Conservation (phyloP, 1,140 invertebrate genomes). For the Drosophila sp. region DNA sequence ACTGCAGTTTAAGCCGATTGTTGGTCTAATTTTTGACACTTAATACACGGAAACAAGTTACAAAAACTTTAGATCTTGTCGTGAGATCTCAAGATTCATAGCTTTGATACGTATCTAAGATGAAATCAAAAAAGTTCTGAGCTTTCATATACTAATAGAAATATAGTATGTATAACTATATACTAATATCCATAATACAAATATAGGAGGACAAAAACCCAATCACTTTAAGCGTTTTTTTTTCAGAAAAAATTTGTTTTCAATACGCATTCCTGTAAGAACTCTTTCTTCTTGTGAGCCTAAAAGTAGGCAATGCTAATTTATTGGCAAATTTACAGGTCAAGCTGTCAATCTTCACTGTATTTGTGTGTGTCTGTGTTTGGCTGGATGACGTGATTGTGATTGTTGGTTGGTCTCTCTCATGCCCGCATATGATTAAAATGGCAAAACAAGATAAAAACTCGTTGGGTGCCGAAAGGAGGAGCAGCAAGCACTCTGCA, state of each 20-base stretch:
- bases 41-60: no score
- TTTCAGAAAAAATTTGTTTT: background rate
- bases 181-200: no score
- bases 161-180: no score
- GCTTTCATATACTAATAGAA: no score
- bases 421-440: conserved; percentile 79
- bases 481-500: conserved; percentile 27
- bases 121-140: no score
- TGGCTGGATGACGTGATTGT: conserved; percentile 78
- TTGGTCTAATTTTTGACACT: no score
- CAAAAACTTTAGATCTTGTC: no score
- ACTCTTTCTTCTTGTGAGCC: background rate
- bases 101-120: no score
- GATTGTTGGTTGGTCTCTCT: conserved; percentile 60
- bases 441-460: conserved; percentile 79
- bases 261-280: background rate
- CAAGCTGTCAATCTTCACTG: conserved; percentile 31
- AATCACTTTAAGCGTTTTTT: background rate
- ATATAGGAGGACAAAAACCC: no score
- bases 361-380: conserved; percentile 43
- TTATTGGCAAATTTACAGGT: background rate
- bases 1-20: no score
- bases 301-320: conserved; percentile 11
- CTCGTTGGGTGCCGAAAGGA: conserved; percentile 70
- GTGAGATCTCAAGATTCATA: no score